Evolutionary conservation across 2,888 invertebrate genomes (phyloP), one percentile per base, ranked within the genome.

Genomic region (Calliopum simillimum): DNA sequence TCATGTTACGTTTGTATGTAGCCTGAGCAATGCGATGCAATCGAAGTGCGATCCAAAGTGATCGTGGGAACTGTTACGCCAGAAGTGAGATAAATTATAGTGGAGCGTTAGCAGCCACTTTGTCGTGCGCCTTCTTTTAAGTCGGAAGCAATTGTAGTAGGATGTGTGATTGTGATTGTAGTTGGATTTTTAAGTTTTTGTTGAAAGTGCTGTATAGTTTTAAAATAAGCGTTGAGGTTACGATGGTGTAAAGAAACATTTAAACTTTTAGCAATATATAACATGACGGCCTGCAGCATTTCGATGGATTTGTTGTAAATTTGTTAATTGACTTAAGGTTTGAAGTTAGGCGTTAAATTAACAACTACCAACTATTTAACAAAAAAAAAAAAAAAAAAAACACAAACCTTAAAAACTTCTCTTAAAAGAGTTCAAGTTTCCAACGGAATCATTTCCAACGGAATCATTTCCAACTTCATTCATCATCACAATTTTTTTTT

Each of bases 11-110:
- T 53, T 66, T 71, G 49, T 64, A 64, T 68, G 61, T 65, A 69
- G 70, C 59, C 62, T 44, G 53, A 65, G 69, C 71, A 58, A 64
- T 51, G 56, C 25, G 59, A 23, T 21, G 69, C 25, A 25, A 51
- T 56, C 46, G 46, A 14, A 56, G 25, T 19, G 33, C 33, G 33
- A 33, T 33, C 8, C 8, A 33, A 33, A 33, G 33, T 68, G 72
- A 77, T 75, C 77, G 77, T 77, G 77, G 75, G 77, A 77, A 77
- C 72, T 73, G 69, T 69, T 68, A 74, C 71, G 56, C 58, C 65
- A 53, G 5, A 21, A 53, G 53, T 53, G 53, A 53, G 53, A 21
- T 53, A 53, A 53, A 49, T 49, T 19, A 2, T 49, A 41, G 43
- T 43, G 55, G n/a, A 56, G 23, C 3, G 13, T 13, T 16, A 51